Evolutionary conservation across 2,113 vertebrate genomes (phyloP), one percentile per base, ranked within the genome.

Genomic region (Myotis lucifugus): DNA sequence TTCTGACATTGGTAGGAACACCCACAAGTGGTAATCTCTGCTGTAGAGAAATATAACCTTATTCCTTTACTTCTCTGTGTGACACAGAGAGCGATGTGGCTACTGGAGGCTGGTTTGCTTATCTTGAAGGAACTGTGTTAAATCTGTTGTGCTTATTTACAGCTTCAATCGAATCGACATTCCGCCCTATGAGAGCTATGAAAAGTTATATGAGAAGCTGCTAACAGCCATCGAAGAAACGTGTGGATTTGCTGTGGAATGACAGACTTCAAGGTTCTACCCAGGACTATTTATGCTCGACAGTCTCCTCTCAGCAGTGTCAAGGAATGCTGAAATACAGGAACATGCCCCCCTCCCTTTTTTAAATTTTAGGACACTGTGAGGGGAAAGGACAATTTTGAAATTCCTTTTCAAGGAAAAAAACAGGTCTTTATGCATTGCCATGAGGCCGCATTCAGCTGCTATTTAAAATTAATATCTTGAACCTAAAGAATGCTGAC

Each of bases 141-240:
- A 91, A 59, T 96, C 40, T 96, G 79, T 81, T 94, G 61, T 96
- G 91, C 74, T 96, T 97, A 1, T 96, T 94, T 93, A 23, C 98
- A 99, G 99, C 98, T 99, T 99, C 97, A 99, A 99, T 97, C 98
- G 99, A 97, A 99, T 99, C 74, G 99, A 99, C 99, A 99, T 99
- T 99, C 99, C 99, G 83, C 99, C 99, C 1, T 99, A 99, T 13
- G 99, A 99, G 98, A 99, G 98, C 97, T 99, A 99, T 29, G 99
- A 99, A 96, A 99, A 99, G 98, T 99, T 99, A 19, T 99, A 99
- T 88, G 99, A 99, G 98, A 99, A 99, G 99, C 98, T 99, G 98
- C 99, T 99, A 98, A 99, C 99, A 17, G 99, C 99, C 99, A 99
- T 99, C 70, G 99, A 99, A 98, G 99, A 99, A 98, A 99, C 99